Evolutionary conservation across 2,113 vertebrate species (phyloP).

Genomic region (Chaetodon auriga): DNA sequence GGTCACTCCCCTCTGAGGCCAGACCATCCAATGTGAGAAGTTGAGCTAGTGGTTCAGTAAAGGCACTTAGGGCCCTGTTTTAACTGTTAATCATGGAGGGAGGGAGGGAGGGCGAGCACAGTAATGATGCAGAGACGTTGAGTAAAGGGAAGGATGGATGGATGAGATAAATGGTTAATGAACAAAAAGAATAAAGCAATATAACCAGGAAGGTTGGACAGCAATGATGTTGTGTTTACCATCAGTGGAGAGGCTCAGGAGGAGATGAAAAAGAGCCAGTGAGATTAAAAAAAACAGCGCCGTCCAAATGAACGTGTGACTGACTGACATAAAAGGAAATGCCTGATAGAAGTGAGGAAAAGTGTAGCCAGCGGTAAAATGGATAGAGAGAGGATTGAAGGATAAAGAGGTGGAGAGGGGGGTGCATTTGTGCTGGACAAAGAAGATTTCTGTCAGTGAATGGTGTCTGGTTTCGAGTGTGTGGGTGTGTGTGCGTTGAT

Average conservation of each 20-base stretch:
- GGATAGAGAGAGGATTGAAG: conserved; percentile 27
- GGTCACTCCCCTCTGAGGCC: conserved; percentile 18
- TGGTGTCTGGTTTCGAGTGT: conserved; percentile 74
- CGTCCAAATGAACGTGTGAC: not conserved
- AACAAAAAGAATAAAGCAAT: conserved; percentile 26
- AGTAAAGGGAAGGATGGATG: conserved; percentile 5
- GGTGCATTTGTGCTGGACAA: conserved; percentile 70
- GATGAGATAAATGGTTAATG: conserved; percentile 30
- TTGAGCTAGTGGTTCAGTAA: conserved; percentile 24
- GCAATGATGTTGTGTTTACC: not conserved
- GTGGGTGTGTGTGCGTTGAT: conserved; percentile 27
- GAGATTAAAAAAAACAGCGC: not conserved
- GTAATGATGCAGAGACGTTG: conserved; percentile 1
- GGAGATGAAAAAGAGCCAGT: not conserved
- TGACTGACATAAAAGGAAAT: conserved; percentile 46
- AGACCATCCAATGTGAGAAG: conserved; percentile 14
- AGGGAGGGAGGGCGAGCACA: not conserved
- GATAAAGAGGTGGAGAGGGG: conserved; percentile 43
- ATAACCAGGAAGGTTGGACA: conserved; percentile 10
- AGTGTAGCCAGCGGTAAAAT: conserved; percentile 39
- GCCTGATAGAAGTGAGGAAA: conserved; percentile 25
- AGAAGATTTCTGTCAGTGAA: conserved; percentile 76
- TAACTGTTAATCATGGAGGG: conserved; percentile 39
- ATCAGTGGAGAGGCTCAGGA: not conserved
- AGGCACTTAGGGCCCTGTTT: conserved; percentile 47